phyloP scores from a whole-genome alignment of 2,797 vertebrate genomes.

The Xenops minutus region DNA sequence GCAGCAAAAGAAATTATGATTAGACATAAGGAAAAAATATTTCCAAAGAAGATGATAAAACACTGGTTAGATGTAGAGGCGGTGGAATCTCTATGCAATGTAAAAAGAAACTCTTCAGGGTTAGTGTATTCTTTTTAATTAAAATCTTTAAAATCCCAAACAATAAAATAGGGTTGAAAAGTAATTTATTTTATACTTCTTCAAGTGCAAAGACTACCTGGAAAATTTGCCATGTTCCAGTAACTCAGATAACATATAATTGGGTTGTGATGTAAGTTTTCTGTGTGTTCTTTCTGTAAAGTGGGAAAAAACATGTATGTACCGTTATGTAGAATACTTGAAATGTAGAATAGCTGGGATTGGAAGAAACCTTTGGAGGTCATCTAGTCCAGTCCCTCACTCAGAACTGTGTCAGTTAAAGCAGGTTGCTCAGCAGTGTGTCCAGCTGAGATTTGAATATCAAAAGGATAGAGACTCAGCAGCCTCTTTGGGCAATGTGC shows the following conservation, averaged over 20 bases:
- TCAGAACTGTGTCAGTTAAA: background rate
- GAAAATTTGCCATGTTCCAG: background rate
- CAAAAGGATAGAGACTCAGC: background rate
- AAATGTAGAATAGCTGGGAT: background rate
- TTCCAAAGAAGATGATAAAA: background rate
- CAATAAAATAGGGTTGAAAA: background rate
- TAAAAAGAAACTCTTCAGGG: background rate
- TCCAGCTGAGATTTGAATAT: background rate
- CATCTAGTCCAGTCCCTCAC: background rate
- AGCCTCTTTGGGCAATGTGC: fast-evolving
- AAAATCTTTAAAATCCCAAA: background rate
- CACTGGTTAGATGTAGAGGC: background rate
- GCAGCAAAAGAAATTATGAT: background rate
- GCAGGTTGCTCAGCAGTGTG: background rate
- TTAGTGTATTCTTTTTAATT: background rate
- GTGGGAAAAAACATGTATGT: fast-evolving
- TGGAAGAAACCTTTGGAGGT: background rate
- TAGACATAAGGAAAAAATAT: background rate
- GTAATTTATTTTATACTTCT: background rate
- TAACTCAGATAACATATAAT: background rate
- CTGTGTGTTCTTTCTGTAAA: background rate
- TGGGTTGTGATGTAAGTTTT: background rate
- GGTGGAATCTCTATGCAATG: background rate
- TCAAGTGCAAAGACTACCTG: background rate
- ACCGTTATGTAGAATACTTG: background rate